phyloP scores from a whole-genome alignment of 2,113 vertebrate species.

The Cephalopterus ornatus region DNA sequence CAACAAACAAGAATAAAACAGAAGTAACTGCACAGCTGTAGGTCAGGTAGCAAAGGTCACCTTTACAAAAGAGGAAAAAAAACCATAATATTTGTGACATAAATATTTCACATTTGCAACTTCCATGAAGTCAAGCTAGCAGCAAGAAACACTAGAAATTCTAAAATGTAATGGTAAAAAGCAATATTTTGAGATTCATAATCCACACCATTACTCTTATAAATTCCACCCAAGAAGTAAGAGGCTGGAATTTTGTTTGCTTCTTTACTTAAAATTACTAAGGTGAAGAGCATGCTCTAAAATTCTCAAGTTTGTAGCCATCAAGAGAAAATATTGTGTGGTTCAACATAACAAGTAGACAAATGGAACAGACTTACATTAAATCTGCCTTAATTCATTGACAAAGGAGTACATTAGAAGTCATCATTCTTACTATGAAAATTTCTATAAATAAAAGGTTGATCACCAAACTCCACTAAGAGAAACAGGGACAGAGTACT shows the following conservation, averaged over 20 bases:
- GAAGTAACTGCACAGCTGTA: neutral
- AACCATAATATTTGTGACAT: neutral
- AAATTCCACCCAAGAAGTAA: neutral
- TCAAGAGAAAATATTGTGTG: neutral
- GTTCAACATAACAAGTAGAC: slow-evolving; percentile 38
- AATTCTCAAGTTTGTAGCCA: slow-evolving; percentile 36
- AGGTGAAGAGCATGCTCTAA: neutral
- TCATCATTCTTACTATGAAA: neutral
- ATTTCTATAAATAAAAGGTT: neutral
- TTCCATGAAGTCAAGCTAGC: neutral
- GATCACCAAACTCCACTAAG: neutral
- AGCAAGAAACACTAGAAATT: neutral
- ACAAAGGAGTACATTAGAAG: slow-evolving; percentile 10
- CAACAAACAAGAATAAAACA: neutral
- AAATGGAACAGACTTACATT: slow-evolving; percentile 33
- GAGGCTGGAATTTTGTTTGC: neutral
- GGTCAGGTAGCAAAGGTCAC: neutral
- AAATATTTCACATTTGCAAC: neutral
- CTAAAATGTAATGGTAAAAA: neutral
- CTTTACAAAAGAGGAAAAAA: neutral
- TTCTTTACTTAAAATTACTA: neutral
- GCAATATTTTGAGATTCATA: neutral
- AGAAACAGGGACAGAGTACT: neutral
- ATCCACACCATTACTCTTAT: neutral
- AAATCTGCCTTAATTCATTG: slow-evolving; percentile 36